Percentiles rank a stretch among this genome's conserved stretches.
phyloP scores from a whole-genome alignment of 1,140 invertebrate genomes.

The Oryctes rhinoceros region DNA sequence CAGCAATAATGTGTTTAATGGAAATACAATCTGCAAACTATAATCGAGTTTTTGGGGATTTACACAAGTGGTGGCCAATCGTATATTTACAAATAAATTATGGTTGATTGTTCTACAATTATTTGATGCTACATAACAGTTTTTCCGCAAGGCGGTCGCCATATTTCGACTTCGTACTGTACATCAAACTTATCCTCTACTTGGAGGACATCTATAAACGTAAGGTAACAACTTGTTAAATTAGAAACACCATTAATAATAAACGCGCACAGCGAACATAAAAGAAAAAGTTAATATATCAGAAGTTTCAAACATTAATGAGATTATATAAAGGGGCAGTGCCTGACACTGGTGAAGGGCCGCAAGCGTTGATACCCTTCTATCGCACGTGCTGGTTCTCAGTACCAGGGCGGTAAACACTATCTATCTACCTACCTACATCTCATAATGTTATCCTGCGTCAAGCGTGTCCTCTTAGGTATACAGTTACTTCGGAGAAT shows the following conservation, averaged over 20 bases:
- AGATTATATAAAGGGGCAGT: constrained; percentile 17
- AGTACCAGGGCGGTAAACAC: not conserved
- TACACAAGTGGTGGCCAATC: too few relatives aligned
- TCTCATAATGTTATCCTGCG: not conserved
- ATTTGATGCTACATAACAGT: too few relatives aligned
- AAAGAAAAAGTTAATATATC: constrained; percentile 14
- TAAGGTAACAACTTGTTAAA: not conserved
- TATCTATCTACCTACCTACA: not conserved
- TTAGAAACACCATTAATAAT: not conserved
- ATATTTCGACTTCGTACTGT: too few relatives aligned
- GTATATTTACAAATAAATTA: too few relatives aligned
- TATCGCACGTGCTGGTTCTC: not conserved
- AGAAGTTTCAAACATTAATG: constrained; percentile 19
- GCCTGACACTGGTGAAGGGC: not conserved
- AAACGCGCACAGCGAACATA: not conserved
- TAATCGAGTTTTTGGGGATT: too few relatives aligned
- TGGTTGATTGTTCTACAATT: too few relatives aligned
- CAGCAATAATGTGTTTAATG: too few relatives aligned
- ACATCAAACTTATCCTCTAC: not conserved
- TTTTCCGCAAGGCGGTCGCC: too few relatives aligned
- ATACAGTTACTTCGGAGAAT: not conserved
- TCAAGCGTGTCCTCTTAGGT: not conserved
- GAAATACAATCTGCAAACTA: too few relatives aligned
- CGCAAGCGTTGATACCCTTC: not conserved
- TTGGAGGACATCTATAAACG: not conserved